A percentile compares a stretch with the other conserved stretches of the same genome.
phyloP scores from a whole-genome alignment of 2,113 vertebrate genomes.

The Atractosteus spatula region DNA sequence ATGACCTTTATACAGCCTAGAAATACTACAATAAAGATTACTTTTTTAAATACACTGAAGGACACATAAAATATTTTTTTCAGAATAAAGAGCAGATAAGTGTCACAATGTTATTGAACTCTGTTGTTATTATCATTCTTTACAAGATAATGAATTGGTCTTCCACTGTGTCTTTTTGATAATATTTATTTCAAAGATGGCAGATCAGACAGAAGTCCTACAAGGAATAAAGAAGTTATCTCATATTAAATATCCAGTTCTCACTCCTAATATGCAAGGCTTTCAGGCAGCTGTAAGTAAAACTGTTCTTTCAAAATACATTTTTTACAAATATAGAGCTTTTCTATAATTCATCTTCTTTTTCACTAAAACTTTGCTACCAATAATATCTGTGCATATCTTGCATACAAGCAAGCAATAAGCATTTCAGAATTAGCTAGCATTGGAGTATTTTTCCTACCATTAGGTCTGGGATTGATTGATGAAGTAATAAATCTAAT shows the following conservation, averaged over 20 bases:
- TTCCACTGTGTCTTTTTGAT: slow-evolving; percentile 3
- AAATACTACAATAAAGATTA: too few species aligned
- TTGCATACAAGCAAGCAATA: background rate
- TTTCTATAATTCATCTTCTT: too few species aligned
- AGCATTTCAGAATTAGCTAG: background rate
- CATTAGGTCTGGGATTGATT: too few species aligned
- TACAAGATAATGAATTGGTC: background rate
- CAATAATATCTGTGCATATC: background rate
- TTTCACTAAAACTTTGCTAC: too few species aligned
- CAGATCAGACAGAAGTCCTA: slow-evolving; percentile 87
- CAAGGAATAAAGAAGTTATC: slow-evolving; percentile 74
- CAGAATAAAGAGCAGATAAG: too few species aligned
- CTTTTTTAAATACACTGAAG: too few species aligned
- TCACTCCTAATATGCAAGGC: slow-evolving; percentile 88
- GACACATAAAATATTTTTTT: too few species aligned
- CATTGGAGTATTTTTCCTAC: too few species aligned
- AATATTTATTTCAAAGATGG: slow-evolving; percentile 76
- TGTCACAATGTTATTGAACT: too few species aligned
- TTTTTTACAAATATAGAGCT: slow-evolving; percentile 2
- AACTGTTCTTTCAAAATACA: slow-evolving; percentile 29
- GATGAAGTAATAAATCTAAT: too few species aligned
- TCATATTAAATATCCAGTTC: slow-evolving; percentile 82
- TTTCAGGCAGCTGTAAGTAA: slow-evolving; percentile 87
- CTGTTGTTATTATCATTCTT: too few species aligned
- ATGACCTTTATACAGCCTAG: too few species aligned